Percentiles rank a stretch among this genome's conserved stretches.
phyloP scores from a whole-genome alignment of 2,797 vertebrate genomes.

The Salarias fasciatus region DNA sequence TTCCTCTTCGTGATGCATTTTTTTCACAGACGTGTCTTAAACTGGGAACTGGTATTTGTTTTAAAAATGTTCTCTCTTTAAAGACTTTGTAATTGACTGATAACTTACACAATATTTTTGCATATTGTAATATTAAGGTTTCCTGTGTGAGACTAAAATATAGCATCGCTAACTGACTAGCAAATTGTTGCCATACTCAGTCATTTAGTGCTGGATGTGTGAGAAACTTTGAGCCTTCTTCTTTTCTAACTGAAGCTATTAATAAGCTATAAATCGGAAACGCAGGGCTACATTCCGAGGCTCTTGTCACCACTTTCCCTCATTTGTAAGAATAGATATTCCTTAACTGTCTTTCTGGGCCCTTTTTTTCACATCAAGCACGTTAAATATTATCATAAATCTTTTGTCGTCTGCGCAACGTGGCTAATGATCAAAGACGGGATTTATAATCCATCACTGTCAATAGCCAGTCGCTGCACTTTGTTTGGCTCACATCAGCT shows the following conservation, averaged over 20 bases:
- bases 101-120: too few species aligned
- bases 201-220: too few species aligned
- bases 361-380: not conserved
- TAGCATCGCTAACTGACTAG: too few species aligned
- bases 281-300: not conserved
- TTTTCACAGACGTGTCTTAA: too few species aligned
- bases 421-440: not conserved
- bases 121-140: too few species aligned
- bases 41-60: too few species aligned
- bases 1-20: too few species aligned
- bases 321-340: not conserved
- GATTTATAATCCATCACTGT: constrained; percentile 18
- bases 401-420: not conserved
- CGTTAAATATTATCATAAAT: constrained; percentile 1
- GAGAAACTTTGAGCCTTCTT: not conserved
- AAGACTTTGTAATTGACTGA: too few species aligned
- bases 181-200: too few species aligned
- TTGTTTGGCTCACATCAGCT: constrained; percentile 14
- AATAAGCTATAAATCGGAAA: not conserved
- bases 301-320: not conserved
- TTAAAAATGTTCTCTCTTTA: too few species aligned
- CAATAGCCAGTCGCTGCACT: constrained; percentile 5
- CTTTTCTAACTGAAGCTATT: too few species aligned
- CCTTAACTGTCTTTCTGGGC: not conserved
- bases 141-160: too few species aligned